A percentile compares a stretch with the other conserved stretches of the same genome.
phyloP scores from a whole-genome alignment of 2,888 invertebrate genomes.

The Cabera pusaria region DNA sequence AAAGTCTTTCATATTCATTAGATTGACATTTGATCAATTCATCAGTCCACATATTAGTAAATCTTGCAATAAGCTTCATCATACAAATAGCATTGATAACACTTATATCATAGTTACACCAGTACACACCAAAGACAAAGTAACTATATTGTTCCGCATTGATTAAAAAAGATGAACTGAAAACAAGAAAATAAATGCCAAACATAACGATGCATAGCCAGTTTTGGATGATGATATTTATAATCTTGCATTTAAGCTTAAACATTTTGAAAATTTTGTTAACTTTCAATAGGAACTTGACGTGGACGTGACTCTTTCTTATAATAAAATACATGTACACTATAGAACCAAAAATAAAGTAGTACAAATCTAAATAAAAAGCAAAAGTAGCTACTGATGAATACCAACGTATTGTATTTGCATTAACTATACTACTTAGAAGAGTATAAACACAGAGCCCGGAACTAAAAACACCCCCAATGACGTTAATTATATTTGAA shows the following conservation, averaged over 20 bases:
- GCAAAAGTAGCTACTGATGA: background rate
- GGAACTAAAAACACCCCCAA: too few species aligned
- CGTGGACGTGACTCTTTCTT: background rate
- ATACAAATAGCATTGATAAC: constrained; percentile 10
- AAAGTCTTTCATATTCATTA: background rate
- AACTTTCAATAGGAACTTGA: background rate
- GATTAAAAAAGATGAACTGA: background rate
- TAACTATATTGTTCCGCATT: background rate
- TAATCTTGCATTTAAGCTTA: constrained; percentile 2
- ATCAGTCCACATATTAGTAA: constrained; percentile 7
- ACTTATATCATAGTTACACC: background rate
- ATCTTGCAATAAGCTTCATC: constrained; percentile 2
- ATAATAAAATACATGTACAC: background rate
- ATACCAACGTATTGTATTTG: background rate
- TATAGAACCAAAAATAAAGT: background rate
- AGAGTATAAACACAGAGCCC: too few species aligned
- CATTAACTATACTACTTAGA: background rate
- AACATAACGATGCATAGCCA: too few species aligned
- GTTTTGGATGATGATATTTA: background rate
- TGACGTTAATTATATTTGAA: background rate
- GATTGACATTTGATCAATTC: background rate
- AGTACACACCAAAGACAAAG: background rate
- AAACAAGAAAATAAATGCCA: background rate
- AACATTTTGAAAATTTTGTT: constrained; percentile 9
- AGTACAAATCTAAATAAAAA: background rate